Conservation (phyloP, 2,888 invertebrate genomes). For the Drosophila nigricruria region DNA sequence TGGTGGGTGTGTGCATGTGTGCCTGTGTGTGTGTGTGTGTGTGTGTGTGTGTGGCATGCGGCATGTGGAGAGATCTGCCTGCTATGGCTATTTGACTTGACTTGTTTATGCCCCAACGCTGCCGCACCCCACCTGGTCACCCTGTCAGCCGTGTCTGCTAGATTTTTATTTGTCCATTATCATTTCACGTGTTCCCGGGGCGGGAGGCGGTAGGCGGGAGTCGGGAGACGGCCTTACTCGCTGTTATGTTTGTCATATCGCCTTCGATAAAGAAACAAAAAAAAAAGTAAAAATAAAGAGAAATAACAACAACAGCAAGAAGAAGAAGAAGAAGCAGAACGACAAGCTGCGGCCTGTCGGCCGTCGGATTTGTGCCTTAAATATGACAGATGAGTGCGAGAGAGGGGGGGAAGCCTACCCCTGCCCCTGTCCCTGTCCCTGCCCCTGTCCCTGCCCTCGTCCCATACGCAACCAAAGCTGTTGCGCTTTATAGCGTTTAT, state of each 20-base stretch:
- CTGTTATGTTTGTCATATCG: constrained; percentile 74
- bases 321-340: neutral
- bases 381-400: constrained; percentile 69
- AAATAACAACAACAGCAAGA: constrained; percentile 15
- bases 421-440: neutral
- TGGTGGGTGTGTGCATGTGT: neutral
- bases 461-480: constrained; percentile 15
- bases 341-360: constrained; percentile 6
- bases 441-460: too few relatives aligned
- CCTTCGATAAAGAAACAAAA: constrained; percentile 61
- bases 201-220: neutral
- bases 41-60: neutral
- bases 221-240: constrained; percentile 19
- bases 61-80: constrained; percentile 21
- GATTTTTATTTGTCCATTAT: constrained; percentile 65
- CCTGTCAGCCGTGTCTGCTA: constrained; percentile 25
- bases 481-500: constrained; percentile 57
- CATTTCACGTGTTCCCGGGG: constrained; percentile 48
- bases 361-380: constrained; percentile 63
- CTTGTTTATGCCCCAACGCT: constrained; percentile 31
- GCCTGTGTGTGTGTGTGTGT: neutral
- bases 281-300: constrained; percentile 14
- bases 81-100: constrained; percentile 37
- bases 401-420: neutral
- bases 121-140: neutral